Percentiles rank a stretch among this genome's conserved stretches.
Evolutionary conservation across 2,797 vertebrate genomes (phyloP).

Genomic region (Thripadectes ignobilis): DNA sequence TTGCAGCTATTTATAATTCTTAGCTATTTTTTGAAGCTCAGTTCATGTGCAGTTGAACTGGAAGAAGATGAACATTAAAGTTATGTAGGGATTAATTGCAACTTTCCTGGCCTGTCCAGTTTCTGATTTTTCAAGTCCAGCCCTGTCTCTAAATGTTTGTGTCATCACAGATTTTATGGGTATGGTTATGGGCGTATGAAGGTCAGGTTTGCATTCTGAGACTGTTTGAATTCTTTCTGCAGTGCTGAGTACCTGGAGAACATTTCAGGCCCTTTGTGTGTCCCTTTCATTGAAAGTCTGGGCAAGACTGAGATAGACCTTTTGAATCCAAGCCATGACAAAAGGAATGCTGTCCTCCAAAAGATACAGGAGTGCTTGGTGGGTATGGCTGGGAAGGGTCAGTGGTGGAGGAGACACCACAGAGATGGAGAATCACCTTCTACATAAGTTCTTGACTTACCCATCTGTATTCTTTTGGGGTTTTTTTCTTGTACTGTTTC

Average conservation of each 20-base stretch:
- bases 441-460: background rate
- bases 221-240: background rate
- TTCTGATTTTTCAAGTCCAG: background rate
- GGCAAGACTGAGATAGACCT: slow-evolving; percentile 65
- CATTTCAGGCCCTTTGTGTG: slow-evolving; percentile 62
- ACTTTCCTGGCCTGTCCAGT: background rate
- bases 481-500: background rate
- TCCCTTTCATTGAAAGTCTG: slow-evolving; percentile 72
- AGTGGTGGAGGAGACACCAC: background rate
- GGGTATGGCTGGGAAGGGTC: slow-evolving; percentile 18
- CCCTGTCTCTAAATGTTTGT: background rate
- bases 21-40: background rate
- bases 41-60: background rate
- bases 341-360: slow-evolving; percentile 67
- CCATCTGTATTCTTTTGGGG: background rate
- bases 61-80: background rate
- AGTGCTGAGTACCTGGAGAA: slow-evolving; percentile 74
- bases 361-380: slow-evolving; percentile 81
- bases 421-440: background rate
- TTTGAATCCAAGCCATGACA: slow-evolving; percentile 70
- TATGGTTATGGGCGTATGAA: background rate
- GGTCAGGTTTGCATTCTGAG: background rate
- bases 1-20: background rate
- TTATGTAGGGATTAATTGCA: background rate
- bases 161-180: background rate